Evolutionary conservation across 2,888 invertebrate species (phyloP).

Genomic region (Dyspetes luteomarginatus): DNA sequence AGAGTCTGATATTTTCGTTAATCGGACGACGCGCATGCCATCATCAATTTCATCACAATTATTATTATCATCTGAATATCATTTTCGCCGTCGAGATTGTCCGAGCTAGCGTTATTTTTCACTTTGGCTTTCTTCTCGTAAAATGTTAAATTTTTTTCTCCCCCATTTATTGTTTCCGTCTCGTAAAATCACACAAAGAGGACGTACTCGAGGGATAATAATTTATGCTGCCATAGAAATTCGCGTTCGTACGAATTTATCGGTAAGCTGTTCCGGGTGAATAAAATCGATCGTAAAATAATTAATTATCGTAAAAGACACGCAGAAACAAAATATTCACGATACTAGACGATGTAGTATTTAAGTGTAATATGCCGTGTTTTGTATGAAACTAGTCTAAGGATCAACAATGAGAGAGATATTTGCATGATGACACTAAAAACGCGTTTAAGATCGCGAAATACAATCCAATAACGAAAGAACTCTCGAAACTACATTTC

Average conservation of each 20-base stretch:
- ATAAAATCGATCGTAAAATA: conserved; percentile 25
- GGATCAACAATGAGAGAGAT: conserved; percentile 43
- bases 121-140: neutral
- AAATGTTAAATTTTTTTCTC: conserved; percentile 10
- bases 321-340: conserved; percentile 42
- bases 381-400: conserved; percentile 78
- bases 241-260: conserved; percentile 24
- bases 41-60: conserved; percentile 37
- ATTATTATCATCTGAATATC: conserved; percentile 21
- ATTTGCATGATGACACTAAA: neutral
- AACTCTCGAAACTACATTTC: neutral
- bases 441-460: neutral
- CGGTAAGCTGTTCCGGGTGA: neutral
- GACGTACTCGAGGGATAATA: conserved; percentile 30
- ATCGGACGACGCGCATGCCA: conserved; percentile 60
- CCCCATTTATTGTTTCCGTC: neutral
- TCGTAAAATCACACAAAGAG: conserved; percentile 4
- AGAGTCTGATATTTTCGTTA: conserved; percentile 38
- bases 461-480: conserved; percentile 12
- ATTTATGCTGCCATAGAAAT: conserved; percentile 53
- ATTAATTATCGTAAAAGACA: conserved; percentile 30
- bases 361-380: conserved; percentile 63
- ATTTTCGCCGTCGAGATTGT: conserved; percentile 48
- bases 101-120: conserved; percentile 10
- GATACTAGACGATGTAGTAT: conserved; percentile 53